Evolutionary conservation across 2,888 invertebrate species (phyloP).

Genomic region (Pristionchus fissidentatus): DNA sequence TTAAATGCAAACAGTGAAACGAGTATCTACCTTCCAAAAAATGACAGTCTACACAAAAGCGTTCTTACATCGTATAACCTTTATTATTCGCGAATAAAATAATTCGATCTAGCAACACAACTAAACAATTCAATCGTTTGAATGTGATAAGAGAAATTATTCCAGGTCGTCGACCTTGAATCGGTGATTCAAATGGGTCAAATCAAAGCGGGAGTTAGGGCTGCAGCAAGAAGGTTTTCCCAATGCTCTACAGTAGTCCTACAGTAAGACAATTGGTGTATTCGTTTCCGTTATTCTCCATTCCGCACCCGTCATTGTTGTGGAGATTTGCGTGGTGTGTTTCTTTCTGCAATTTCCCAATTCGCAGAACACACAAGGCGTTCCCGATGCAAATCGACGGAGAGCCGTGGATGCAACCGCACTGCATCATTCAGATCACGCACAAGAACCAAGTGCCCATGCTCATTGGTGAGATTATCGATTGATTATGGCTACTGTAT

Average conservation of each 20-base stretch:
- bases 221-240: slow-evolving; percentile 90
- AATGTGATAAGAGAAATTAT: slow-evolving; percentile 89
- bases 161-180: slow-evolving; percentile 86
- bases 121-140: slow-evolving; percentile 95
- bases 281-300: not conserved
- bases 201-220: slow-evolving; percentile 90
- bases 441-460: slow-evolving; percentile 90
- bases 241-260: slow-evolving; percentile 94
- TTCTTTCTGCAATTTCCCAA: slow-evolving; percentile 78
- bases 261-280: slow-evolving; percentile 78
- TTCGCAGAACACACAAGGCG: slow-evolving; percentile 83
- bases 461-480: slow-evolving; percentile 65
- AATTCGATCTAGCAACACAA: too few species aligned
- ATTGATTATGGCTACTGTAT: not conserved
- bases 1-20: too few species aligned
- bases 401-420: slow-evolving; percentile 97
- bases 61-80: too few species aligned
- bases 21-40: too few species aligned
- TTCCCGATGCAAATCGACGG: slow-evolving; percentile 99
- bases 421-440: slow-evolving; percentile 92
- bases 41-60: too few species aligned
- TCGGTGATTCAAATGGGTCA: slow-evolving; percentile 97
- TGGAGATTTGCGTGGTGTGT: too few species aligned
- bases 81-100: too few species aligned
- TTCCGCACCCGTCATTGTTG: too few species aligned